These are phyloP conservation scores for Trichacis sp. DNA, from an alignment of 2,888 invertebrate species.

Conservation along the genomic window DNA sequence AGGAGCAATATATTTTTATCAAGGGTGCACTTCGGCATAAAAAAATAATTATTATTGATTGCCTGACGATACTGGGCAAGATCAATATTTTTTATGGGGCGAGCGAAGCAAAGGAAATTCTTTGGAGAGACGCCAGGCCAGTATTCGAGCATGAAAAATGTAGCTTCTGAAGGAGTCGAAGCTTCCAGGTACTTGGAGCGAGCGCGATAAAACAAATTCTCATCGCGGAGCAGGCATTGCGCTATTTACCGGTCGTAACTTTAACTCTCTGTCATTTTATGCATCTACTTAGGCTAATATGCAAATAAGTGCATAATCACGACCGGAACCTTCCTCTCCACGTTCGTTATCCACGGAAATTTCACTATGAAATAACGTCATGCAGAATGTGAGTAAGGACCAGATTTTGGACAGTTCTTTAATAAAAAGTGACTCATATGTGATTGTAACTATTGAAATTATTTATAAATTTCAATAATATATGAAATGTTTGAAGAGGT, in stretches of 20 bases:
- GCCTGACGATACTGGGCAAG: neutral
- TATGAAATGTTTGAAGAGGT: too few species aligned
- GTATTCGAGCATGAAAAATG: slow-evolving; percentile 34
- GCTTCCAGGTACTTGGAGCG: slow-evolving; percentile 21
- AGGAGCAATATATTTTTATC: neutral
- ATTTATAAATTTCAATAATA: too few species aligned
- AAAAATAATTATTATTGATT: slow-evolving; percentile 17
- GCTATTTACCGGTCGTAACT: slow-evolving; percentile 36
- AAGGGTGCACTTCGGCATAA: neutral
- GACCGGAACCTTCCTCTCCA: neutral
- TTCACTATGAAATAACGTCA: too few species aligned
- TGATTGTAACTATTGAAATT: too few species aligned
- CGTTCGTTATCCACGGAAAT: neutral
- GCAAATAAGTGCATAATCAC: neutral
- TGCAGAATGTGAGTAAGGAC: too few species aligned
- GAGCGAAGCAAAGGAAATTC: slow-evolving; percentile 14
- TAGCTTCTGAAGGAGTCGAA: slow-evolving; percentile 28
- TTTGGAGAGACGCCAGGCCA: slow-evolving; percentile 20
- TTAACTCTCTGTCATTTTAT: slow-evolving; percentile 14
- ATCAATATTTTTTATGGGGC: slow-evolving; percentile 19
- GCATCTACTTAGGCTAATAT: neutral
- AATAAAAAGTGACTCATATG: too few species aligned
- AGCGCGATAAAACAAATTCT: slow-evolving; percentile 38
- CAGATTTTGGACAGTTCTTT: too few species aligned
- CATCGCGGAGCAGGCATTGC: slow-evolving; percentile 26